These are phyloP conservation scores for Telmatochromis sp. DNA, from an alignment of 2,113 vertebrate species.

Conservation along the genomic window DNA sequence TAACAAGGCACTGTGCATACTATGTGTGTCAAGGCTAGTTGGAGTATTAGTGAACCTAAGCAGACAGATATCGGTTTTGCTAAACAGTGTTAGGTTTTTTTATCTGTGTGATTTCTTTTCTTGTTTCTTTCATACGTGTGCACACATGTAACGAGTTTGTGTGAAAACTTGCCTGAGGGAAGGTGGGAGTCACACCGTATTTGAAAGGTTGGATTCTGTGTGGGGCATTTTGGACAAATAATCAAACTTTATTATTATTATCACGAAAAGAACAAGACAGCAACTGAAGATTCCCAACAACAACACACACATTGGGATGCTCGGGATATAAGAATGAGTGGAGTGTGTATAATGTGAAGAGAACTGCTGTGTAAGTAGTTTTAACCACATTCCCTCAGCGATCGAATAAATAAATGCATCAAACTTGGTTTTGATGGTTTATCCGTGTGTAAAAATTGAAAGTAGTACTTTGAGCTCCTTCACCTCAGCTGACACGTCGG, in stretches of 20 bases:
- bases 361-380: not conserved
- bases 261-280: not conserved
- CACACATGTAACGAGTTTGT: not conserved
- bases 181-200: accelerated
- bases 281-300: not conserved
- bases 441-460: not conserved
- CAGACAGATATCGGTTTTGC: not conserved
- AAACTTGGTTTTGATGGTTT: not conserved
- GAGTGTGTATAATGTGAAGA: not conserved
- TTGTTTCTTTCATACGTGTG: not conserved
- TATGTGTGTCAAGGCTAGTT: not conserved
- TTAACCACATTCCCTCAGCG: not conserved
- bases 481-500: not conserved
- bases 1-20: not conserved
- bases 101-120: not conserved
- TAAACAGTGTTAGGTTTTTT: not conserved
- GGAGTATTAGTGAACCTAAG: not conserved
- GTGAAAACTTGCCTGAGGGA: not conserved
- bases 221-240: not conserved
- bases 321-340: not conserved
- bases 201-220: not conserved
- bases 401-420: not conserved
- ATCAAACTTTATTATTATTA: not conserved
- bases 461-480: not conserved
- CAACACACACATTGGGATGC: not conserved